Conservation (phyloP, 2,113 vertebrate species). For the Odocoileus hemionus region DNA sequence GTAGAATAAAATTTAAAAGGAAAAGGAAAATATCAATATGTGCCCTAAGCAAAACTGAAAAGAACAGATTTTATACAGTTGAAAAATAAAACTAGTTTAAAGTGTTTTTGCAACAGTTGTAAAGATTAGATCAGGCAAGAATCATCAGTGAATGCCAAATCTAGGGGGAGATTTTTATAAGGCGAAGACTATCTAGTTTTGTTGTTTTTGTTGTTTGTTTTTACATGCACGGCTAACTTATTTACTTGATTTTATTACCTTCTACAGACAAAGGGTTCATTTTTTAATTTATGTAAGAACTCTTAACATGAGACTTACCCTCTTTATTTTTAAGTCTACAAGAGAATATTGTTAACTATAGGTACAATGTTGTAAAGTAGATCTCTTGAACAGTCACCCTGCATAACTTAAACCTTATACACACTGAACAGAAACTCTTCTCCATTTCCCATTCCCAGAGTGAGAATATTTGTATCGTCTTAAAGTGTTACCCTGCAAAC, state of each 20-base stretch:
- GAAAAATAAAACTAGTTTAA: slow-evolving; percentile 13
- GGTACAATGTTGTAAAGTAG: background rate
- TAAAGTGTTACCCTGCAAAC: background rate
- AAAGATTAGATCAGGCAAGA: background rate
- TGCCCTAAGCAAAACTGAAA: background rate
- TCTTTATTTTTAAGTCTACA: background rate
- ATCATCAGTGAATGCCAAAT: background rate
- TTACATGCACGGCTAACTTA: background rate
- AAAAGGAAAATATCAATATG: background rate
- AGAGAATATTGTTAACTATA: background rate
- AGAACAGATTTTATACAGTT: background rate
- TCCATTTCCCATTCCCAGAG: background rate
- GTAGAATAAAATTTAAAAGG: background rate
- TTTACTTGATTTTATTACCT: background rate
- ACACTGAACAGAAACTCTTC: background rate
- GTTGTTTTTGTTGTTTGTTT: background rate
- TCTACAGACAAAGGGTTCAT: background rate
- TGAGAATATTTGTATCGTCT: background rate
- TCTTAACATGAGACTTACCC: background rate
- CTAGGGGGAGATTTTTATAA: background rate
- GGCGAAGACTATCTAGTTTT: background rate
- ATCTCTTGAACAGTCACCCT: background rate
- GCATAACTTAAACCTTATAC: background rate
- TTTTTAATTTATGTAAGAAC: background rate
- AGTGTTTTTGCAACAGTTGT: background rate